These are phyloP conservation scores for Sycophila texana DNA, from an alignment of 2,888 invertebrate genomes.

Conservation along the genomic window DNA sequence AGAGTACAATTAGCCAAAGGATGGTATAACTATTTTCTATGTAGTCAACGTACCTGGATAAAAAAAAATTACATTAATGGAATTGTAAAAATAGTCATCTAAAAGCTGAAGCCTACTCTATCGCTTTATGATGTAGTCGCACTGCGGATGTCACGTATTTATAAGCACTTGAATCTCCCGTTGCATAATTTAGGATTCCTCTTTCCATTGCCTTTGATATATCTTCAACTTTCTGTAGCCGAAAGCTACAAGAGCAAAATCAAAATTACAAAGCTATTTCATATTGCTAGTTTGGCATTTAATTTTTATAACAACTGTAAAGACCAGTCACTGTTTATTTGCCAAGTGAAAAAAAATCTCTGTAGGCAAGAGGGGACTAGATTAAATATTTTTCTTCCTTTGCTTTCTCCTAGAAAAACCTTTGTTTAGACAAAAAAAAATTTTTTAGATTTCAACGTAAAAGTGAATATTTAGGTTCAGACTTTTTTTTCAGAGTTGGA, in stretches of 20 bases:
- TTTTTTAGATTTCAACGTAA: too few species aligned
- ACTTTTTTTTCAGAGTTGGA: too few species aligned
- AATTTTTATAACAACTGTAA: too few species aligned
- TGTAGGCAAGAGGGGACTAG: too few species aligned
- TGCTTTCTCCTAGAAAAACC: too few species aligned
- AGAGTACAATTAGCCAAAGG: constrained; percentile 4
- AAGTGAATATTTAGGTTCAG: too few species aligned
- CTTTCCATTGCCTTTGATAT: neutral
- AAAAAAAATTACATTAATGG: neutral
- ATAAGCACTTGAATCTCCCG: constrained; percentile 1
- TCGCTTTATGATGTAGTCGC: constrained; percentile 16
- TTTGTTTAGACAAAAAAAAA: too few species aligned
- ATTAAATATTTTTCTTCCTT: too few species aligned
- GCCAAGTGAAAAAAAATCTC: neutral
- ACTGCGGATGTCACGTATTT: neutral
- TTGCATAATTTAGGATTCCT: neutral
- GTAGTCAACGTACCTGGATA: constrained; percentile 15
- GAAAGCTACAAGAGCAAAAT: constrained; percentile 1
- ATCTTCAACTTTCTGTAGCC: neutral
- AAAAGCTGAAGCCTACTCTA: neutral
- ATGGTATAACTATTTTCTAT: constrained; percentile 30
- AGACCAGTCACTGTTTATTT: neutral
- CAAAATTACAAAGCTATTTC: neutral
- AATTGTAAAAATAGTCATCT: neutral
- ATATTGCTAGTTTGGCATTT: neutral